phyloP scores from a whole-genome alignment of 2,797 vertebrate species.

The Tympanoctomys barrerae region DNA sequence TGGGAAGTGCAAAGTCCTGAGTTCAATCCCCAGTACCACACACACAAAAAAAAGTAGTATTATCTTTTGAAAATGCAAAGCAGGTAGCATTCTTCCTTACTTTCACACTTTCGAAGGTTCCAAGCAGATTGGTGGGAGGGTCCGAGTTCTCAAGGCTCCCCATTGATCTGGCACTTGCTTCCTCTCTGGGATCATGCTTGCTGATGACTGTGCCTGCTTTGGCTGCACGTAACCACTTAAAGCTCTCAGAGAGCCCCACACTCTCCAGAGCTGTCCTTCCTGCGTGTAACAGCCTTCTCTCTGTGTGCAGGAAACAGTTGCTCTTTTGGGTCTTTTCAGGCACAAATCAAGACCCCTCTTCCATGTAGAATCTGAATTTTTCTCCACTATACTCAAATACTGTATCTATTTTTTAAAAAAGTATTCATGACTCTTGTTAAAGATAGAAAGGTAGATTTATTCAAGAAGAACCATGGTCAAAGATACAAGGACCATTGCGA shows the following conservation, averaged over 20 bases:
- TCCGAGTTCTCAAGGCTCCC: conserved; percentile 45
- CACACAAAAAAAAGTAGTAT: not conserved
- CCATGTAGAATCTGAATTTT: not conserved
- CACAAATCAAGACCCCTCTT: not conserved
- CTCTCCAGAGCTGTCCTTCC: not conserved
- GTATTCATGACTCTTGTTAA: not conserved
- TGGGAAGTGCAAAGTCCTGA: no score
- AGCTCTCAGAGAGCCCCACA: not conserved
- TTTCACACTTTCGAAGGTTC: conserved; percentile 29
- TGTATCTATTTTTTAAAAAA: not conserved
- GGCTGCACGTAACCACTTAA: not conserved
- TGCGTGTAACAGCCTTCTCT: not conserved
- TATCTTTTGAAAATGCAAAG: conserved; percentile 43
- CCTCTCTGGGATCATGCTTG: conserved; percentile 5
- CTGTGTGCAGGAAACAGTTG: not conserved
- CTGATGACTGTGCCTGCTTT: not conserved
- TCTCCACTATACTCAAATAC: not conserved
- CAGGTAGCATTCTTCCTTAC: not conserved
- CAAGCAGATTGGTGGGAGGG: not conserved
- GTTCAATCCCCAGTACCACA: no score
- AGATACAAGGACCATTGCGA: not conserved
- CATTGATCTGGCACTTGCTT: conserved; percentile 30
- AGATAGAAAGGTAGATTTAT: not conserved
- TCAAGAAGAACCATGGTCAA: not conserved
- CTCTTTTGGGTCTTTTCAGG: not conserved